These are phyloP conservation scores for Saiga tatarica DNA, from an alignment of 2,113 vertebrate species.

Conservation along the genomic window DNA sequence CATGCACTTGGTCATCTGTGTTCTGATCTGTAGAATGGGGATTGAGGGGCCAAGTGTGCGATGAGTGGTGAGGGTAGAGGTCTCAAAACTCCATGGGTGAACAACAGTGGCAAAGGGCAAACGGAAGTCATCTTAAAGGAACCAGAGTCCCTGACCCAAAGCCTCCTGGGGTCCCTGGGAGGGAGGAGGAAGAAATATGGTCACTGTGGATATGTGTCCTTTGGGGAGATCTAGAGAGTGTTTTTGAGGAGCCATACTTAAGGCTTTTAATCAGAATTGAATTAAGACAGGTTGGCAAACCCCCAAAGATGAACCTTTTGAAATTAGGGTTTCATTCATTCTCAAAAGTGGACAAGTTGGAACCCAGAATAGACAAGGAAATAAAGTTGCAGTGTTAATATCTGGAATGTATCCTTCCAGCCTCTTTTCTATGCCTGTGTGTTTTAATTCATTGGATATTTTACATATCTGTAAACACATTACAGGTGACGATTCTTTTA, in stretches of 20 bases:
- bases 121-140: fast-evolving
- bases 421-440: not conserved
- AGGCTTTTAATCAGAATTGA: not conserved
- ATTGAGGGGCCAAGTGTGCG: fast-evolving
- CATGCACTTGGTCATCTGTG: not conserved
- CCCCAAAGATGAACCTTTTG: not conserved
- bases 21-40: not conserved
- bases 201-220: fast-evolving
- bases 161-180: too few species aligned
- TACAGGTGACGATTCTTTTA: not conserved
- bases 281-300: not conserved
- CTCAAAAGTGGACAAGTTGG: not conserved
- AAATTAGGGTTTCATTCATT: not conserved
- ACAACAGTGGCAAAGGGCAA: not conserved
- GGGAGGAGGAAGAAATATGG: not conserved
- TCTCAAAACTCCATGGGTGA: not conserved
- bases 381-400: too few species aligned
- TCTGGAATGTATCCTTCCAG: not conserved
- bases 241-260: not conserved
- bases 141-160: fast-evolving
- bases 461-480: fast-evolving
- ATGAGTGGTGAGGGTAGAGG: fast-evolving
- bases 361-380: not conserved
- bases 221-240: not conserved
- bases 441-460: not conserved